Evolutionary conservation across 1,140 invertebrate genomes (phyloP).

Genomic region (Brachystomella parvula): DNA sequence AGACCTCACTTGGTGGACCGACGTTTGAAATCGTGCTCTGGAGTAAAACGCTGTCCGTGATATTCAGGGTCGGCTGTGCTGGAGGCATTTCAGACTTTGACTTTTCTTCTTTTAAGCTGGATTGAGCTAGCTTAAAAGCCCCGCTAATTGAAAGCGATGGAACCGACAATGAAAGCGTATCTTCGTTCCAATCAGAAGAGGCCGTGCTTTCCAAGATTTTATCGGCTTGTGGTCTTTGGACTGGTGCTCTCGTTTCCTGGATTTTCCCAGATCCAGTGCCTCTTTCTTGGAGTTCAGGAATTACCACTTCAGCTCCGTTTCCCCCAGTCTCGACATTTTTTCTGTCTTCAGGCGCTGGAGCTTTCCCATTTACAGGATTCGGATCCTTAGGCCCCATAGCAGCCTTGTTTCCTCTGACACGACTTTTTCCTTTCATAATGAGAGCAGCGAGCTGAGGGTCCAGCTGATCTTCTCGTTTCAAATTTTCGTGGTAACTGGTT

Average conservation of each 20-base stretch:
- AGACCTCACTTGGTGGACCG: not conserved
- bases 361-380: not conserved
- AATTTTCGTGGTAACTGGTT: constrained; percentile 13
- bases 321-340: not conserved
- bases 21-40: constrained; percentile 4
- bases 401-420: not conserved
- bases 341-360: not conserved
- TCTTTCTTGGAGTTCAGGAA: not conserved
- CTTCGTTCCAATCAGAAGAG: constrained; percentile 10
- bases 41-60: not conserved
- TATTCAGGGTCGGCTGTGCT: not conserved
- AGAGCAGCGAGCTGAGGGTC: constrained; percentile 28
- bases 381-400: no score
- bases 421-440: constrained; percentile 22
- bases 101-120: not conserved
- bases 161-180: not conserved
- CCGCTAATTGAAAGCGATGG: constrained; percentile 3
- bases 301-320: not conserved
- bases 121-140: not conserved
- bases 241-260: not conserved
- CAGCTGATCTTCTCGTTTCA: constrained; percentile 16
- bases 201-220: not conserved
- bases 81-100: not conserved
- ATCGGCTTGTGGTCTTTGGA: not conserved
- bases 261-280: not conserved